A percentile compares a stretch with the other conserved stretches of the same genome.
Evolutionary conservation across 2,113 vertebrate species (phyloP).

Genomic region (Apodemus speciosus): DNA sequence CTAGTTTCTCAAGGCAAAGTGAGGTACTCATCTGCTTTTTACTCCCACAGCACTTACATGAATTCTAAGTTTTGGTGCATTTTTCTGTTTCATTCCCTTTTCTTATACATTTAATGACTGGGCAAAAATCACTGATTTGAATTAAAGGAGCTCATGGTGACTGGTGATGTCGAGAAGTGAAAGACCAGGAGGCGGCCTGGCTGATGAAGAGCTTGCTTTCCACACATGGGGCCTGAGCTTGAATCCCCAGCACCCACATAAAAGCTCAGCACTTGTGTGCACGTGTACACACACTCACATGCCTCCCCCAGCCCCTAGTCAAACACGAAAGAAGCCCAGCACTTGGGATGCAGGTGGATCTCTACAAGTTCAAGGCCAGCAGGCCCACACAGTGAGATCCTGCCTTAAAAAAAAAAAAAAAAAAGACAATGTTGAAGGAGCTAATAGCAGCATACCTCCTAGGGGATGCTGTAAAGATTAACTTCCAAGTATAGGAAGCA

Average conservation of each 20-base stretch:
- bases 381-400: background rate
- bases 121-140: background rate
- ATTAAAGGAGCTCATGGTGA: background rate
- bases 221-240: background rate
- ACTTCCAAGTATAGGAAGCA: background rate
- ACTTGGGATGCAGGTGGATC: background rate
- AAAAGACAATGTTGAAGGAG: background rate
- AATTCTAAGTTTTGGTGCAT: background rate
- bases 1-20: background rate
- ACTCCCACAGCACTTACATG: background rate
- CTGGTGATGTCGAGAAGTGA: background rate
- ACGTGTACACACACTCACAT: background rate
- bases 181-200: background rate
- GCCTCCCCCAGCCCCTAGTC: too few relatives aligned
- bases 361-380: background rate
- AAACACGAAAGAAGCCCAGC: background rate
- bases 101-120: background rate
- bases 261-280: background rate
- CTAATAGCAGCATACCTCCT: constrained; percentile 1
- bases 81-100: background rate
- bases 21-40: background rate
- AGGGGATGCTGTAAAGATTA: background rate
- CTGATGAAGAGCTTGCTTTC: background rate
- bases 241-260: background rate
- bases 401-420: background rate